A percentile compares a stretch with the other conserved stretches of the same genome.
These are phyloP conservation scores for Ploceus nigricollis DNA, from an alignment of 2,113 vertebrate genomes.

Conservation along the genomic window DNA sequence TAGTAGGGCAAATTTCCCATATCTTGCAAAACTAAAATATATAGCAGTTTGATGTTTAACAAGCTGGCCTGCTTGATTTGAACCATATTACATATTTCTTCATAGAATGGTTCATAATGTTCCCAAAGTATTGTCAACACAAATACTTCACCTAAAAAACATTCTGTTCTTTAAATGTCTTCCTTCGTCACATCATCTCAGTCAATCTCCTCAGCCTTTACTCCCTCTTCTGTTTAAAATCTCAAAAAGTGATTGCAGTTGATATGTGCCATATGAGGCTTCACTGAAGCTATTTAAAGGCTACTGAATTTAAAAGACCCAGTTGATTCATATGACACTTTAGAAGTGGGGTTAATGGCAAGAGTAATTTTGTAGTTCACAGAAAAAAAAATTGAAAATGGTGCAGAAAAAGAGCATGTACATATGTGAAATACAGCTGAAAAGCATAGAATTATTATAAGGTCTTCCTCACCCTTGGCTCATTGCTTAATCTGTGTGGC, in stretches of 20 bases:
- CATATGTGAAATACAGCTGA: neutral
- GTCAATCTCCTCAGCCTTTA: neutral
- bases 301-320: neutral
- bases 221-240: neutral
- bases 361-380: neutral
- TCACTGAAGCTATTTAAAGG: conserved; percentile 12
- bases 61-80: neutral
- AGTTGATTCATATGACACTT: neutral
- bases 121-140: neutral
- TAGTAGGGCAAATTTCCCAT: neutral
- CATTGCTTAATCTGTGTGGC: neutral
- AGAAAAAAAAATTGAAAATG: neutral
- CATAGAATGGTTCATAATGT: neutral
- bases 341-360: neutral
- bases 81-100: neutral
- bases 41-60: neutral
- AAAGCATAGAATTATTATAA: neutral
- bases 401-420: neutral
- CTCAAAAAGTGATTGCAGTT: neutral
- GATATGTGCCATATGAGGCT: neutral
- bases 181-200: neutral
- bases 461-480: conserved; percentile 21
- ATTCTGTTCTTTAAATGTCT: neutral
- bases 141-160: conserved; percentile 3
- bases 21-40: neutral